Evolutionary conservation across 2,113 vertebrate species (phyloP), one percentile per base, ranked within the genome.

Genomic region (Ictidomys tridecemlineatus): DNA sequence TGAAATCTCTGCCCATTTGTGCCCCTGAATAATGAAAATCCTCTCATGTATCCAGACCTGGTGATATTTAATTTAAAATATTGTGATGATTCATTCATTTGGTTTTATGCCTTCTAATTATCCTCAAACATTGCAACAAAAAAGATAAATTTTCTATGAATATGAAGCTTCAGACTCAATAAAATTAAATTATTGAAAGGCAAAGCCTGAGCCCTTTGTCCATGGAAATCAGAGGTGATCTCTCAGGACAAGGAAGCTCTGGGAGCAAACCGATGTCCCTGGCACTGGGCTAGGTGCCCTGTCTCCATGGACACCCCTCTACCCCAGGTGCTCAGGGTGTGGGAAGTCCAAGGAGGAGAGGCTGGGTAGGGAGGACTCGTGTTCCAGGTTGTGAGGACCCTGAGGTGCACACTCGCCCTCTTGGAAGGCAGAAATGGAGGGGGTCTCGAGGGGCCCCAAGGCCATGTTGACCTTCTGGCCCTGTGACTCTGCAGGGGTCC

Each of bases 61-160:
- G 85, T 63, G 63, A 96, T 96, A 97, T 96, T 97, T 97, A 97
- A 97, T 97, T 97, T 63, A 96, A 93, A 95, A 84, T 94, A 89
- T 97, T 96, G 85, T 89, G 93, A 96, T 76, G 78, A 95, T 90
- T 91, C 93, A 83, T 74, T 97, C 93, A 53, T 85, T 83, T 45
- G 51, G 28, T 94, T 96, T 93, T 67, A 63, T 79, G 74, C 63
- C 73, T 96, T 92, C 82, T 94, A 89, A 96, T 97, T 97, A 96
- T 89, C 63, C 22, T 84, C 82, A 63, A 63, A 96, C 8, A 0
- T 4, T 65, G 26, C 70, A 67, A 93, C 51, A 94, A 96, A 94
- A 70, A 70, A 82, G 89, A 28, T 58, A 83, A 76, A 63, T 96
- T 96, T 92, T 67, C 69, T 45, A 9, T 67, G 87, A 84, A 65